Percentiles rank a stretch among this genome's conserved stretches.
Conservation (phyloP, 2,113 vertebrate genomes). For the Macaca fascicularis region DNA sequence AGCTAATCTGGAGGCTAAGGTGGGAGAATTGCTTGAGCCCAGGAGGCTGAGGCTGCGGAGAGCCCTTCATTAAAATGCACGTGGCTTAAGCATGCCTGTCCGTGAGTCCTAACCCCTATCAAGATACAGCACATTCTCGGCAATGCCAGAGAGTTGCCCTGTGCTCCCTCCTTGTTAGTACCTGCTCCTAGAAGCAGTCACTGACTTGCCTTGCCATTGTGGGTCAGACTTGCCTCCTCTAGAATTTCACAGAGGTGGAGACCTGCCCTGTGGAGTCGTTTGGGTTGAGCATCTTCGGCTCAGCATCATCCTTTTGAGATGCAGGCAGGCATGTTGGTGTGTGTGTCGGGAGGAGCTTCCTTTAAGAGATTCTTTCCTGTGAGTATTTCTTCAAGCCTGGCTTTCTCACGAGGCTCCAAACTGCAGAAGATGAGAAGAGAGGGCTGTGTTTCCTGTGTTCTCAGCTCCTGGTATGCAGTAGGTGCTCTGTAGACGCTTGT, state of each 20-base stretch:
- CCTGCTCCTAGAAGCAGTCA: background rate
- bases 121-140: background rate
- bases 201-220: background rate
- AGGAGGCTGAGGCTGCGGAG: too few relatives aligned
- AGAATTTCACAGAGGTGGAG: background rate
- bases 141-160: background rate
- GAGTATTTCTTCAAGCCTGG: background rate
- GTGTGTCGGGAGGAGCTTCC: background rate
- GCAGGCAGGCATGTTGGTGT: rapidly evolving
- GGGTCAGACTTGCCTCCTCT: background rate
- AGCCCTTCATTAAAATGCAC: background rate
- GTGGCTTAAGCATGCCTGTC: background rate
- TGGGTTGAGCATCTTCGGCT: background rate
- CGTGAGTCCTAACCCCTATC: rapidly evolving
- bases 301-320: background rate
- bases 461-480: background rate
- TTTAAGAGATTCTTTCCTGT: too few relatives aligned
- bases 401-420: background rate
- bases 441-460: rapidly evolving
- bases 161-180: background rate
- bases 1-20: too few relatives aligned
- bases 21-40: too few relatives aligned
- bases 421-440: background rate
- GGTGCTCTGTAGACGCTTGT: background rate
- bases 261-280: background rate